Conservation (phyloP, 2,888 invertebrate genomes). For the Neria commutata region DNA sequence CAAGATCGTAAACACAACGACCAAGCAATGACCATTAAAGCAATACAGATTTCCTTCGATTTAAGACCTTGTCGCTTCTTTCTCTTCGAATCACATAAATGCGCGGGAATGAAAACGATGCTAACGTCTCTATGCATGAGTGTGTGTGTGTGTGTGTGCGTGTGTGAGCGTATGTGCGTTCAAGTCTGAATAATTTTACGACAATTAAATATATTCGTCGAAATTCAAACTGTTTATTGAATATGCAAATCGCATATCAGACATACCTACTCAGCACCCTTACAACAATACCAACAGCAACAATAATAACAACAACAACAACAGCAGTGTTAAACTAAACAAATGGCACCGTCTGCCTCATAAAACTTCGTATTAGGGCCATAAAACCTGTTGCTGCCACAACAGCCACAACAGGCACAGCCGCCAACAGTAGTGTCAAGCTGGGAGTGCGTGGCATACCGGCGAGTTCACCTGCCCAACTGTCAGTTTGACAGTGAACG, state of each 20-base stretch:
- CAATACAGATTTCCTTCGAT: too few species aligned
- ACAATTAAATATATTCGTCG: conserved; percentile 1
- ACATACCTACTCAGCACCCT: neutral
- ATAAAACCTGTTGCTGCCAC: conserved; percentile 22
- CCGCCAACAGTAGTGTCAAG: conserved; percentile 4
- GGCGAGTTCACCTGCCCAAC: conserved; percentile 28
- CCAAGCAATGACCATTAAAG: neutral
- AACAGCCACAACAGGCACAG: neutral
- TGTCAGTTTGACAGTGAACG: conserved; percentile 31
- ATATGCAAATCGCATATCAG: conserved; percentile 1
- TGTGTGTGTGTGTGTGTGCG: neutral
- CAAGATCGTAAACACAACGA: neutral
- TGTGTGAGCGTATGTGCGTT: neutral
- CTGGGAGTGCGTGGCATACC: conserved; percentile 14
- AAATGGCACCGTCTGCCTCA: conserved; percentile 32
- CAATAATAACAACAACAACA: neutral
- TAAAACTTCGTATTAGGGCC: conserved; percentile 28
- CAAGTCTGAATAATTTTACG: neutral
- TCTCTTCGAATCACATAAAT: too few species aligned
- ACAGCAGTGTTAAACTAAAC: conserved; percentile 1
- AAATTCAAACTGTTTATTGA: neutral
- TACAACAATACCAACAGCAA: neutral
- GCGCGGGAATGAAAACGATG: too few species aligned
- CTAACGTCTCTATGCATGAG: neutral
- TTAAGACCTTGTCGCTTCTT: too few species aligned